A percentile compares a stretch with the other conserved stretches of the same genome.
Conservation (phyloP, 1,140 invertebrate species). For the Dreissena rostriformis region DNA sequence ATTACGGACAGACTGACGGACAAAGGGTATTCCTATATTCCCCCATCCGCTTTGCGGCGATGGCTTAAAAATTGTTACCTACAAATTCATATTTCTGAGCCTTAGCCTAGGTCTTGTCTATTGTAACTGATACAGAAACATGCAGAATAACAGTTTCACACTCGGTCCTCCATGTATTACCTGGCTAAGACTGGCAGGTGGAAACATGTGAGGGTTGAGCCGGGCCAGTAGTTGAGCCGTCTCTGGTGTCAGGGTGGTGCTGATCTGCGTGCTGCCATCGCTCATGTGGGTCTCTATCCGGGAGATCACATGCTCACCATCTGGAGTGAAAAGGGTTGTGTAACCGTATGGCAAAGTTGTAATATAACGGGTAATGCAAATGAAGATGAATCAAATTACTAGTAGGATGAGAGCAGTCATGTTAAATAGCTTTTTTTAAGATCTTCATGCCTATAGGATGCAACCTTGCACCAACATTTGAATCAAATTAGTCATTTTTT, state of each 20-base stretch:
- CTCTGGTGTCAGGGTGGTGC: constrained; percentile 76
- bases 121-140: background rate
- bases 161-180: constrained; percentile 46
- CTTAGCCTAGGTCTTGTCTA: background rate
- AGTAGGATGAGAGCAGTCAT: too few species aligned
- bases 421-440: too few species aligned
- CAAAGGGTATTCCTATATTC: too few species aligned
- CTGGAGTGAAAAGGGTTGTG: constrained; percentile 56
- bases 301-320: constrained; percentile 79
- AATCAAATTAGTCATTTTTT: too few species aligned
- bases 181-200: constrained; percentile 71
- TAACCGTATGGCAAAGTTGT: too few species aligned
- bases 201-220: constrained; percentile 77
- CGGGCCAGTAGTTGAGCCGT: constrained; percentile 77
- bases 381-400: too few species aligned
- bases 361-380: too few species aligned
- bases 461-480: too few species aligned
- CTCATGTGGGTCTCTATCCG: constrained; percentile 79
- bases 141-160: background rate
- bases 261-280: constrained; percentile 78
- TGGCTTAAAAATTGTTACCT: background rate
- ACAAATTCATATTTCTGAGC: background rate
- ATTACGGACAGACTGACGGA: too few species aligned
- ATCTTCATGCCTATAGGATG: too few species aligned
- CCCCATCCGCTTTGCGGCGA: background rate